A percentile compares a stretch with the other conserved stretches of the same genome.
These are phyloP conservation scores for Sphenodon punctatus DNA, from an alignment of 2,797 vertebrate genomes.

Conservation along the genomic window DNA sequence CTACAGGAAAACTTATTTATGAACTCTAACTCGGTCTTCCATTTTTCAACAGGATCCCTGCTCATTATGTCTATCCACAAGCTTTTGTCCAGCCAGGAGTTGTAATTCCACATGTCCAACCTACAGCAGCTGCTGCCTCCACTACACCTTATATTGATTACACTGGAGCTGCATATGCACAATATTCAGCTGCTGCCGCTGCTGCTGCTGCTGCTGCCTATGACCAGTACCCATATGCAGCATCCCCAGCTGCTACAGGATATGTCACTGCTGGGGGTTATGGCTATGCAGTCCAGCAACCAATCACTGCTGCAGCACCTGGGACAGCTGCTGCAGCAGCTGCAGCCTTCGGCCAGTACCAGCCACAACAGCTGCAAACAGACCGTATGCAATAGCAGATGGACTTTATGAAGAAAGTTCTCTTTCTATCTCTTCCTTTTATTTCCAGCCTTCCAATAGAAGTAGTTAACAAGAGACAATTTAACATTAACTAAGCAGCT, in stretches of 20 bases:
- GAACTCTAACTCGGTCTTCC: conserved; percentile 65
- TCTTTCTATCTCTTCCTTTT: conserved; percentile 60
- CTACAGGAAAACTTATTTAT: background rate
- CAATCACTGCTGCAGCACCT: conserved; percentile 84
- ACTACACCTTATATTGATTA: conserved; percentile 97
- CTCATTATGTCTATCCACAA: conserved; percentile 98
- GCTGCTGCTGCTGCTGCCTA: conserved; percentile 88
- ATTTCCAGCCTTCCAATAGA: conserved; percentile 67
- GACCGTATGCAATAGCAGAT: conserved; percentile 96
- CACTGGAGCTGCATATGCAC: conserved; percentile 93
- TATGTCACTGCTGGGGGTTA: conserved; percentile 92
- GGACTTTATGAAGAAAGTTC: conserved; percentile 71
- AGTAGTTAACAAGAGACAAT: conserved; percentile 68
- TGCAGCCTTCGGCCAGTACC: conserved; percentile 93
- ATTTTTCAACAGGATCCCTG: conserved; percentile 91
- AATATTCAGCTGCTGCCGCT: conserved; percentile 87
- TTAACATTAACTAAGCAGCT: conserved; percentile 70
- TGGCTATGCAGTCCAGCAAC: conserved; percentile 93
- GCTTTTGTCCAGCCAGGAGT: conserved; percentile 97
- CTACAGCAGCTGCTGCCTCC: conserved; percentile 83
- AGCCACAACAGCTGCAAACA: conserved; percentile 95
- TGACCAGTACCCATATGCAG: conserved; percentile 95
- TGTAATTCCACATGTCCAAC: conserved; percentile 95
- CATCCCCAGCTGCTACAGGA: conserved; percentile 88
- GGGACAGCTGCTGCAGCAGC: conserved; percentile 87